Conservation (phyloP, 2,797 vertebrate species). For the Melopsittacus undulatus region DNA sequence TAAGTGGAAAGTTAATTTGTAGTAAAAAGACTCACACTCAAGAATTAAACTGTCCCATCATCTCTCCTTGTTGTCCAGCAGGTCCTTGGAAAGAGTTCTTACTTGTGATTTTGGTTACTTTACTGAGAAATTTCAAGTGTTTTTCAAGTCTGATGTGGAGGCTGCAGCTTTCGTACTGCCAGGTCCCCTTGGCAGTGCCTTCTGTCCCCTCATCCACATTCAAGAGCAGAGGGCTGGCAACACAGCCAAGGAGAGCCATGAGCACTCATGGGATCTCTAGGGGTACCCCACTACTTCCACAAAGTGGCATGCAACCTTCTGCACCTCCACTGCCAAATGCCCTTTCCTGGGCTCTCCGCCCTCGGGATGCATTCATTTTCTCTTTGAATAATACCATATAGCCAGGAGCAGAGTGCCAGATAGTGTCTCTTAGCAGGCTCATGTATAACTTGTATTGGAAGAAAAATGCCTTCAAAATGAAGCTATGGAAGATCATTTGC, state of each 20-base stretch:
- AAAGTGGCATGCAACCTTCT: neutral
- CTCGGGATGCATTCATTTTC: accelerated
- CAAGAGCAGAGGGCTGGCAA: accelerated
- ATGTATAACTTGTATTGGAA: neutral
- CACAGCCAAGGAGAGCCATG: accelerated
- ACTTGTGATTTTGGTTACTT: neutral
- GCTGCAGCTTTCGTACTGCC: accelerated
- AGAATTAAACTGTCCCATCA: neutral
- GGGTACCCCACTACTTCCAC: accelerated
- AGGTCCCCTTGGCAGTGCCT: neutral
- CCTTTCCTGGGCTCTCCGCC: neutral
- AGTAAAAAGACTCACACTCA: neutral
- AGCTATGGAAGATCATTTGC: neutral
- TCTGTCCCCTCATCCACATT: neutral
- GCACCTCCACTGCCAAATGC: neutral
- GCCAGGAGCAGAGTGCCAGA: neutral
- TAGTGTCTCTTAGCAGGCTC: neutral
- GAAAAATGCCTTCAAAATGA: neutral
- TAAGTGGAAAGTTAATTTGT: neutral
- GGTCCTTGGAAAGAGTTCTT: neutral
- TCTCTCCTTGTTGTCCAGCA: neutral
- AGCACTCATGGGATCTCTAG: neutral
- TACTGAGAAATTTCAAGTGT: neutral
- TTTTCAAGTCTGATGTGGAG: neutral
- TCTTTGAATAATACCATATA: neutral